Evolutionary conservation across 2,797 vertebrate species (phyloP), one percentile per base, ranked within the genome.

Genomic region (Acestrorhynchus altus): DNA sequence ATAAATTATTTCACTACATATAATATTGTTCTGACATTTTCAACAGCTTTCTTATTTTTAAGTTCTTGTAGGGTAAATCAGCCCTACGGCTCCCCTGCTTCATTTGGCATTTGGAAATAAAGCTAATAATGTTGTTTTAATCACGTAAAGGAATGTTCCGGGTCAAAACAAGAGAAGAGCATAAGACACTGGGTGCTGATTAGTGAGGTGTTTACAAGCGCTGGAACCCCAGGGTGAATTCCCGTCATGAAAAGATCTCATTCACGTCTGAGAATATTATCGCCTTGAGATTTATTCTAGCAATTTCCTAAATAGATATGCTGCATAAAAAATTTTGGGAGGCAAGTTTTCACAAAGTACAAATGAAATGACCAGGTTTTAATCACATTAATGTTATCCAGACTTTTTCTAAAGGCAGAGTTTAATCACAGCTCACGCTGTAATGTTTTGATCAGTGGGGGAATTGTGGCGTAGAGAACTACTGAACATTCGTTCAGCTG

Each of bases 261-360:
- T 81, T 84, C 78, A 82, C 72, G 73, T 74, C 60, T 52, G 20
- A 70, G 72, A 82, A 77, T 68, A 61, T 52, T 72, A 83, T 73
- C 28, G 46, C 61, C 63, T 71, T 74, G 78, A 74, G 74, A 86
- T 84, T 81, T 77, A 84, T 83, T 83, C 77, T 46, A 69, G 73
- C 72, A 63, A 78, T 85, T 77, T 83, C 72, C 73, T 68, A 76
- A 47, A 75, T 24, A 83, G 70, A 59, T 54, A 44, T 46, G 12
- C 77, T 66, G 83, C 77, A 86, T 83, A 72, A 81, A 84, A 83
- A 86, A 83, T 80, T 63, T 46, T 52, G 74, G 72, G 70, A 51
- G 63, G 77, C 54, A 18, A 75, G 75, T 67, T 71, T 81, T 76
- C 44, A 47, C 77, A 78, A 4, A 20, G 73, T 84, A 83, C 83